Percentiles rank a stretch among this genome's conserved stretches.
Conservation (phyloP, 2,113 vertebrate species). For the Dicaeum eximium region DNA sequence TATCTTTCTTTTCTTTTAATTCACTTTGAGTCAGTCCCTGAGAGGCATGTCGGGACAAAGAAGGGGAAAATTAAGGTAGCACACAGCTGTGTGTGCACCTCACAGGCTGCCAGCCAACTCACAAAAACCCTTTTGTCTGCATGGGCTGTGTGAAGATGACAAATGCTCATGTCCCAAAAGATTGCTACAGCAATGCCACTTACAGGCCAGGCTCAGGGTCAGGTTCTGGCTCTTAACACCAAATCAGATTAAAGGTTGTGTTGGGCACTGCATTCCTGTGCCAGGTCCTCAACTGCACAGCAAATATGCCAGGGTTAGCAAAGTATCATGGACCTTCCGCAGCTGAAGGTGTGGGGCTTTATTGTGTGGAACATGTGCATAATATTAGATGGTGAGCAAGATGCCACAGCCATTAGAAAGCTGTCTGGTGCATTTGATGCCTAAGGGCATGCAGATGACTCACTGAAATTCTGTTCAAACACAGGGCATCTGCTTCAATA, state of each 20-base stretch:
- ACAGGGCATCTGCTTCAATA: slow-evolving; percentile 34
- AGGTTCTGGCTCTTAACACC: not conserved
- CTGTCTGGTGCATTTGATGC: not conserved
- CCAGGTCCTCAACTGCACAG: not conserved
- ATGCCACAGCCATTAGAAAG: not conserved
- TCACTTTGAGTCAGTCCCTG: not conserved
- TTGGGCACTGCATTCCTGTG: fast-evolving
- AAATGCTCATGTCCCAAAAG: not conserved
- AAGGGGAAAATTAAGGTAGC: not conserved
- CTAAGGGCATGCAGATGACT: not conserved
- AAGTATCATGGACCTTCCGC: not conserved
- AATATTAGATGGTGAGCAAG: not conserved
- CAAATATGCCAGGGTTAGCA: not conserved
- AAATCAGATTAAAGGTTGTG: not conserved
- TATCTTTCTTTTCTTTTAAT: not conserved
- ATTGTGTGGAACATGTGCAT: not conserved
- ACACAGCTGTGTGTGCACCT: not conserved
- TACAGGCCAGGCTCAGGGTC: not conserved
- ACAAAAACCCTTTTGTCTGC: slow-evolving; percentile 35
- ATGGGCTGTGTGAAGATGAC: not conserved
- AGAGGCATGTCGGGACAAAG: not conserved
- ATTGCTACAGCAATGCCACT: not conserved
- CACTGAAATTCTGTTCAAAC: slow-evolving; percentile 15
- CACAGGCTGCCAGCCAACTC: not conserved
- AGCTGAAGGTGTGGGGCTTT: not conserved